Conservation (phyloP, 2,113 vertebrate species). For the Eulemur macaco region DNA sequence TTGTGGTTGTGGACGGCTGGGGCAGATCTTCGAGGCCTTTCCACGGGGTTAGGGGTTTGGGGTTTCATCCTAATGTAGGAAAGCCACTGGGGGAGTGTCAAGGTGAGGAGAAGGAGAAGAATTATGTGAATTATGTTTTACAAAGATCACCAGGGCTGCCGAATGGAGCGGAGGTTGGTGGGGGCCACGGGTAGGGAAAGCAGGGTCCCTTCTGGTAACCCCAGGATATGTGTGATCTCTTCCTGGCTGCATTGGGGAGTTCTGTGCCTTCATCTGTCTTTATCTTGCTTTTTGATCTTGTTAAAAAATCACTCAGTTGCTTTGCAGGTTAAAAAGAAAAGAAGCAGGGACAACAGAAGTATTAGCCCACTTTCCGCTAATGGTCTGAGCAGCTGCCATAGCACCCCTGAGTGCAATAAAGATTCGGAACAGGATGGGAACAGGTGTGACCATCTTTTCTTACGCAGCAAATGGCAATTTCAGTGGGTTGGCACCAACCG, state of each 20-base stretch:
- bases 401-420: background rate
- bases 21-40: too few relatives aligned
- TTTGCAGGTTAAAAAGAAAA: background rate
- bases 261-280: background rate
- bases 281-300: background rate
- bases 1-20: too few relatives aligned
- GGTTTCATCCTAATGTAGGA: background rate
- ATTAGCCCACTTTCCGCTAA: background rate
- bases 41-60: background rate
- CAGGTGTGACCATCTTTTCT: conserved; percentile 10
- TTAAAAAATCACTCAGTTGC: background rate
- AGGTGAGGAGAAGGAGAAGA: background rate
- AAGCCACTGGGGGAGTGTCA: background rate
- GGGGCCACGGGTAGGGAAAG: rapidly evolving
- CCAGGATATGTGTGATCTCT: background rate
- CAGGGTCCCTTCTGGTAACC: background rate
- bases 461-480: background rate
- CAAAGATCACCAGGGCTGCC: background rate
- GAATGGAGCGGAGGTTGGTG: background rate
- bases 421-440: background rate
- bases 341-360: background rate
- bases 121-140: background rate
- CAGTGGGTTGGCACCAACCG: background rate
- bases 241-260: background rate
- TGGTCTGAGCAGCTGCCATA: background rate